Base-by-base conservation (phyloP, 1,140 invertebrate genomes). In the Nephila pilipes region DNA sequence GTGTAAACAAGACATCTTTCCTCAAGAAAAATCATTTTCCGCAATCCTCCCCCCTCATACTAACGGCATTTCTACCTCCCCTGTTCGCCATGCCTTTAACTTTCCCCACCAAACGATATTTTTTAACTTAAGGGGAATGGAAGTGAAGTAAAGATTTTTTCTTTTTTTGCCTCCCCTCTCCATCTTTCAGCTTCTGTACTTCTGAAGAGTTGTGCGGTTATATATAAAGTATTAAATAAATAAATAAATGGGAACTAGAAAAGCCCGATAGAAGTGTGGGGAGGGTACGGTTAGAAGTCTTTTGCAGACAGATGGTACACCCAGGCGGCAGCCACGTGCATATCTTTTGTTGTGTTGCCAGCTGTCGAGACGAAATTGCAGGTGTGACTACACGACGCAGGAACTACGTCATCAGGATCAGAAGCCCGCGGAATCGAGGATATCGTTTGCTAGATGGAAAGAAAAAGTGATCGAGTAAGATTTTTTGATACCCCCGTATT, bases 191-290 rank as follows among this genome's bases (percentile, higher is more conserved):
- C 58, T 69, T 92, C 90, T 58, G 60, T 85, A 85, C 83, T 92
- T 85, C 22, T 85, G 60, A 69, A 69, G 63, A 92, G 90, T 83
- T 46, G 57, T 92, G 90, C 46, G 90, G 90, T 92, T 92, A 92
- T 92, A 92, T 92, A 92, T 92, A 85, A 92, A 92, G 60, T 92
- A 92, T 92, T 92, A 92, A 92, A 92, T 92, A 92, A 92, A 92
- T 92, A 92, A 92, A 92, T 69, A 85, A 90, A 79, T 79, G 46
- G 38, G 46, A 55, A 89, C 54, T n/a, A 25, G 83, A 69, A 69
- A 83, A 29, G 65, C 38, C 36, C n/a, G 80, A 85, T 83, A n/a
- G 89, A 85, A 69, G 36, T 90, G 25, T 25, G 22, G 90, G 60
- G 90, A 60, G 81, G 55, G 60, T 58, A 92, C 36, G 46, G 55